phyloP scores from a whole-genome alignment of 2,888 invertebrate species.

The Napeogenes inachia region DNA sequence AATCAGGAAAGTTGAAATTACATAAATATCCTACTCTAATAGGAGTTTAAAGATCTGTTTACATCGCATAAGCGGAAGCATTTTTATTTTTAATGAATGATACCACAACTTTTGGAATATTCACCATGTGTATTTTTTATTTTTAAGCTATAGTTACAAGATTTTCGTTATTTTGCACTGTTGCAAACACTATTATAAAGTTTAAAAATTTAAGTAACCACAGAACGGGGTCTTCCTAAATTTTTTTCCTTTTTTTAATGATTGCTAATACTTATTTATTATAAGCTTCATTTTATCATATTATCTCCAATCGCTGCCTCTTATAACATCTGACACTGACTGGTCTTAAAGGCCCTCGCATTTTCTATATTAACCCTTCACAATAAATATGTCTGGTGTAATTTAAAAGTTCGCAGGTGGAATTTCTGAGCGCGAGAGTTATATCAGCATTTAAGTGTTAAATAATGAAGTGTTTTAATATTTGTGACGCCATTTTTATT shows the following conservation, averaged over 20 bases:
- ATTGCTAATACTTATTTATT: too few species aligned
- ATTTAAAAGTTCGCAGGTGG: slow-evolving; percentile 45
- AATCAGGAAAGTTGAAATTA: slow-evolving; percentile 29
- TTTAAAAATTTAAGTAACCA: too few species aligned
- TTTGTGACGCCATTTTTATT: slow-evolving; percentile 1
- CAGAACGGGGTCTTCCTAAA: too few species aligned
- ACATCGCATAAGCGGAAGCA: slow-evolving; percentile 16
- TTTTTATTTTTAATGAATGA: background rate
- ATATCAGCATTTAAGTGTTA: slow-evolving; percentile 32
- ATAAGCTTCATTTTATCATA: too few species aligned
- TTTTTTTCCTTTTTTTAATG: too few species aligned
- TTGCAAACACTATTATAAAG: too few species aligned
- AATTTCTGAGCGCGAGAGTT: slow-evolving; percentile 28
- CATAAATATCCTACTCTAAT: slow-evolving; percentile 29
- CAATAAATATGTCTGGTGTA: slow-evolving; percentile 44
- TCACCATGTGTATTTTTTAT: too few species aligned
- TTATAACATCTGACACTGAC: background rate
- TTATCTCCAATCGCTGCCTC: slow-evolving; percentile 5
- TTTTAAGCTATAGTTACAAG: too few species aligned
- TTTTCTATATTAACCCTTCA: slow-evolving; percentile 45
- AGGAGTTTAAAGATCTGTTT: slow-evolving; percentile 15
- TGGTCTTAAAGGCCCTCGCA: slow-evolving; percentile 32
- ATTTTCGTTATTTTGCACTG: too few species aligned
- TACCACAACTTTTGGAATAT: background rate
- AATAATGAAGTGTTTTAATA: slow-evolving; percentile 34